phyloP scores from a whole-genome alignment of 1,140 invertebrate genomes.

The Pentalonia nigronervosa region DNA sequence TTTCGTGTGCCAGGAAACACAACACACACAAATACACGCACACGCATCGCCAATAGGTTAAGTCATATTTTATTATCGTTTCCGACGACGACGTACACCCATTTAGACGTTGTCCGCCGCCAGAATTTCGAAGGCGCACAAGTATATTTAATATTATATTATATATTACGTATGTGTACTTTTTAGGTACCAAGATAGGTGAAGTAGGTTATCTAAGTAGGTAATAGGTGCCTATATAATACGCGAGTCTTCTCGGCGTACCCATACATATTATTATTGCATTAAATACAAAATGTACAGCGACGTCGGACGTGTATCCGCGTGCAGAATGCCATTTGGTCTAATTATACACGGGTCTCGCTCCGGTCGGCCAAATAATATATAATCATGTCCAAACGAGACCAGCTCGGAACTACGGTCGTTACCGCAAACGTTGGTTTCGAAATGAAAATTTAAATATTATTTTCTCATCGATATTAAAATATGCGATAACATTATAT shows the following conservation, averaged over 20 bases:
- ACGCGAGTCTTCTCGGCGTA: background rate
- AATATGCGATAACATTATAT: background rate
- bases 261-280: background rate
- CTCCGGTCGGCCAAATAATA: conserved; percentile 17
- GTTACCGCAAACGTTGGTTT: background rate
- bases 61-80: background rate
- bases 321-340: background rate
- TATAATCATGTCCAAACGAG: background rate
- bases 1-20: conserved; percentile 4
- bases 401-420: background rate
- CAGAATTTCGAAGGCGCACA: background rate
- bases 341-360: background rate
- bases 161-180: too few relatives aligned
- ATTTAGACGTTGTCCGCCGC: background rate
- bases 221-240: background rate
- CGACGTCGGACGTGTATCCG: background rate
- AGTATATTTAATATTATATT: too few relatives aligned
- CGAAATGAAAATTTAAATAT: background rate
- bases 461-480: background rate
- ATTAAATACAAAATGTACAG: background rate
- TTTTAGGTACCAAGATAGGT: too few relatives aligned
- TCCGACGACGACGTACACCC: background rate
- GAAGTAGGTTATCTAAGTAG: too few relatives aligned
- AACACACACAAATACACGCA: too few relatives aligned
- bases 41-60: background rate